Base-by-base conservation (phyloP, 2,113 vertebrate species). In the Antechinus flavipes region DNA sequence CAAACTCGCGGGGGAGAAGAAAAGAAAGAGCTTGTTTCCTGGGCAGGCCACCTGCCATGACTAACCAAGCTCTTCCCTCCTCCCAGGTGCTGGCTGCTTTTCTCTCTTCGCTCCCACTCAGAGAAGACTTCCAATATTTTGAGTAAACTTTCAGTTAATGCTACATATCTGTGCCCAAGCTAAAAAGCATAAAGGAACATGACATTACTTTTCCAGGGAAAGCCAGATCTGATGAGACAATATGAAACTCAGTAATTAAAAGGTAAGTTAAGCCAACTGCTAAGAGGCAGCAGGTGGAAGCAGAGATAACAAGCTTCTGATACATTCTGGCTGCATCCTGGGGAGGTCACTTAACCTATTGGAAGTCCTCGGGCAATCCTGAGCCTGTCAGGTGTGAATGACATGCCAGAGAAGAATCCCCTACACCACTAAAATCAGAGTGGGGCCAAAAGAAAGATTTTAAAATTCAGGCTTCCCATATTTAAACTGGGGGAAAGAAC, bases 101-200 rank as follows among this genome's bases (percentile, higher is more conserved):
- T 42, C n/a, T 42, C n/a, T 35, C 42, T 84, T 84, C 68, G 23
- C n/a, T 8, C n/a, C n/a, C n/a, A 84, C n/a, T 7, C 5, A 19
- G 26, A 95, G 91, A 35, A 95, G 94, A 46, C 90, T 30, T 93
- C 91, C 94, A 96, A 91, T 50, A 96, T 89, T 91, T 91, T 52
- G 92, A 14, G 95, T 47, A 95, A 91, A 90, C 50, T 94, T 50
- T 93, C 56, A 92, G 22, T 84, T 42, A 93, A 84, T 90, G 54
- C 93, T 55, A 89, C 11, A 55, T 55, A 50, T 14, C 93, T 55
- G 42, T 91, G 23, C 94, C 54, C 55, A 93, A 23, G n/a, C 42
- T 91, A 92, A 23, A 35, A 93, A 96, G 90, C 35, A 96, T n/a
- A 96, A 89, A 55, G 11, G 16, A 91, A 91, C 25, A 95, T 76